Conservation (phyloP, 2,888 invertebrate genomes). For the Drosophila kanekoi region DNA sequence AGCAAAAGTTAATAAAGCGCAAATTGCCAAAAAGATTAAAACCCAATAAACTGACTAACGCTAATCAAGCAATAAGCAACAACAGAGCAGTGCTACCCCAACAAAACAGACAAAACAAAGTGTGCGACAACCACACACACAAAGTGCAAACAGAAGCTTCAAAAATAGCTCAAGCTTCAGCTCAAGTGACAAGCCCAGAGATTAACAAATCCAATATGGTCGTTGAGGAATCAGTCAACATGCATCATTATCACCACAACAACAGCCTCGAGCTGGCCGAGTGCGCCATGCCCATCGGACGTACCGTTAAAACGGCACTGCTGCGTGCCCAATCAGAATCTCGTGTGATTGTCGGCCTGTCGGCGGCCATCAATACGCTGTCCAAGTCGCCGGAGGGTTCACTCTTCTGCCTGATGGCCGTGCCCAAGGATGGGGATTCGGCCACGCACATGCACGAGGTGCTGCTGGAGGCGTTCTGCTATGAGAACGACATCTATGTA, state of each 20-base stretch:
- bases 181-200: constrained; percentile 47
- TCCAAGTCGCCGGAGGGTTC: constrained; percentile 86
- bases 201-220: constrained; percentile 76
- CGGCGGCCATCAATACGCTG: constrained; percentile 83
- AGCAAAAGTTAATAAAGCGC: constrained; percentile 74
- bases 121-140: constrained; percentile 30
- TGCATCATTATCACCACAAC: constrained; percentile 62
- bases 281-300: constrained; percentile 80
- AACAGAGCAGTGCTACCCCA: constrained; percentile 54
- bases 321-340: constrained; percentile 83
- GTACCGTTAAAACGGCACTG: constrained; percentile 83
- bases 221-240: constrained; percentile 74
- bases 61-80: constrained; percentile 23
- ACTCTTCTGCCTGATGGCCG: constrained; percentile 89
- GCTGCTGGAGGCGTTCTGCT: constrained; percentile 91
- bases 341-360: constrained; percentile 84
- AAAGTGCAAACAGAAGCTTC: constrained; percentile 61
- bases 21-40: constrained; percentile 38
- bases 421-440: constrained; percentile 89
- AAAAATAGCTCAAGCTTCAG: constrained; percentile 50
- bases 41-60: constrained; percentile 29
- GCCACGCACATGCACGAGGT: constrained; percentile 93
- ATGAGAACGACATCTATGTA: constrained; percentile 91
- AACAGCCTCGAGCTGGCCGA: constrained; percentile 62
- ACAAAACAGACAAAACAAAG: constrained; percentile 21